Evolutionary conservation across 2,113 vertebrate genomes (phyloP).

Genomic region (Zapus hudsonius): DNA sequence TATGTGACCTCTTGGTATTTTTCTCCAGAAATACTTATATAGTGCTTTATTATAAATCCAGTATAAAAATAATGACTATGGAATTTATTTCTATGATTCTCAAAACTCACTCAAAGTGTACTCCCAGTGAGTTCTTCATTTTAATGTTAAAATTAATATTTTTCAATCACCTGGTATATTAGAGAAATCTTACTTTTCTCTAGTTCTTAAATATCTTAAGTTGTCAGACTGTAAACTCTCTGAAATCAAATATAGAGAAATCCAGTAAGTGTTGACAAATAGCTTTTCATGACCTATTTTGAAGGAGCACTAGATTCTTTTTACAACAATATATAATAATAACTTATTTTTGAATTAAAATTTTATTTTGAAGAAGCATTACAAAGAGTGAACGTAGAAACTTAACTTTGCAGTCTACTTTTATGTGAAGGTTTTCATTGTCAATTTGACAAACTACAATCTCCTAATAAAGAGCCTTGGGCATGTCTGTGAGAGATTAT

Average conservation of each 20-base stretch:
- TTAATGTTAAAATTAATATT: background rate
- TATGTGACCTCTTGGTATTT: background rate
- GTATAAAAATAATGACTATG: background rate
- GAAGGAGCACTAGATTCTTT: background rate
- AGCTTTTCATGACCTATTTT: background rate
- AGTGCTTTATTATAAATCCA: background rate
- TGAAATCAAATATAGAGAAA: background rate
- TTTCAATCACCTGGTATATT: background rate
- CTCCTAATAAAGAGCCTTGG: too few relatives aligned
- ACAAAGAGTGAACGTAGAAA: slow-evolving; percentile 16
- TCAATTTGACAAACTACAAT: too few relatives aligned
- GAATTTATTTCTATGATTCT: background rate
- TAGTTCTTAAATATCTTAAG: background rate
- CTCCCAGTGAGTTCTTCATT: background rate
- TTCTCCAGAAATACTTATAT: background rate
- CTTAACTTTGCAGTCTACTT: background rate
- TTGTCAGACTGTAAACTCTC: background rate
- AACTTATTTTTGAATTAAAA: slow-evolving; percentile 2
- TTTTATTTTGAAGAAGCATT: background rate
- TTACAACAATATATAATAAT: background rate
- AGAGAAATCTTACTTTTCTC: background rate
- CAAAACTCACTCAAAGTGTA: background rate
- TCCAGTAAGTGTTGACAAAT: background rate
- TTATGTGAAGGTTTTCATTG: too few relatives aligned
- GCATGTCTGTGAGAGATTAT: too few relatives aligned